Evolutionary conservation across 1,140 invertebrate genomes (phyloP), one percentile per base, ranked within the genome.

Genomic region (Pristionchus pacificus): DNA sequence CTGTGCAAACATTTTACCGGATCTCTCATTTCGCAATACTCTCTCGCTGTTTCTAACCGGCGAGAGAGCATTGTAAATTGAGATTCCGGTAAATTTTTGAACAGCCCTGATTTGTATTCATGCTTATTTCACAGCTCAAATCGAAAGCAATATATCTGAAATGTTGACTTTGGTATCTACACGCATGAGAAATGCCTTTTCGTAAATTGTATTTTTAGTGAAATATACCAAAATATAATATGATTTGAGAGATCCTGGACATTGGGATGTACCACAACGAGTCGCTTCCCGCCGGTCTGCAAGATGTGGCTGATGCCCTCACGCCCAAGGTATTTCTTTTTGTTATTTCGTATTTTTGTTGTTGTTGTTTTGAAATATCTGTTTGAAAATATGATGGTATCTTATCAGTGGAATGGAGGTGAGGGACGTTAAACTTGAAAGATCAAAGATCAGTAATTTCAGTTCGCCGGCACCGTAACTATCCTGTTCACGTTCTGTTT

Each of bases 181-280:
- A 65, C 30, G 49, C 55, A 15, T 49, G 63, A 49, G 38, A n/a
- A n/a, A n/a, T n/a, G n/a, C n/a, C n/a, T n/a, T n/a, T n/a, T n/a
- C n/a, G n/a, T n/a, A n/a, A n/a, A n/a, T n/a, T n/a, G n/a, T n/a
- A n/a, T n/a, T n/a, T n/a, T n/a, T n/a, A n/a, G n/a, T n/a, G n/a
- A n/a, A n/a, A n/a, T n/a, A n/a, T n/a, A n/a, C n/a, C n/a, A 29
- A 62, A 62, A 19, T 24, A 27, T 62, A 61, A 61, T 10, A 61
- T 61, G 10, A 14, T 29, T 80, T 75, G 31, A 80, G 80, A 83
- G 19, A 31, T 83, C 24, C 72, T 83, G 2, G 82, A 84, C 72
- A 84, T 83, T 55, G 81, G 81, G 2, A 65, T 83, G n/a, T 80
- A 67, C 38, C 81, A 83, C 32, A 83, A 83, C 60, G 79, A 83